Evolutionary conservation across 1,140 invertebrate genomes (phyloP).

Genomic region (Drosophila serrata): DNA sequence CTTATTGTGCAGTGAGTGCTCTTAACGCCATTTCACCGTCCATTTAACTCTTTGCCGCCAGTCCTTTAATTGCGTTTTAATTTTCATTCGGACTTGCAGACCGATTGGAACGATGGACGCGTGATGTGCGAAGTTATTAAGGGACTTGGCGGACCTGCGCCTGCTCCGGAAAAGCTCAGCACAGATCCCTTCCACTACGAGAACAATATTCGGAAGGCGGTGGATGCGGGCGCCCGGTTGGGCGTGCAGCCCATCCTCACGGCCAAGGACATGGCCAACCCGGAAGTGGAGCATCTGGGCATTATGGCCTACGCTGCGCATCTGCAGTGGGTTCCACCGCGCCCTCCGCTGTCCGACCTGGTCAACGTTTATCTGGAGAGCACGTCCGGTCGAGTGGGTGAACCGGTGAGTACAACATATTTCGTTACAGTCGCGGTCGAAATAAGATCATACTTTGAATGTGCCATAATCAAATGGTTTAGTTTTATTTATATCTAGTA

Average conservation of each 20-base stretch:
- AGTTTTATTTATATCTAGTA: background rate
- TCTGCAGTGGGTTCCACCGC: conserved; percentile 94
- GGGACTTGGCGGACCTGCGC: conserved; percentile 93
- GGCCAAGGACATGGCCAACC: conserved; percentile 97
- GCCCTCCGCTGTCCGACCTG: conserved; percentile 92
- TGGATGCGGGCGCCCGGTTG: conserved; percentile 88
- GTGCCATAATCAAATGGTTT: too few relatives aligned
- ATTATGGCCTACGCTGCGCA: conserved; percentile 97
- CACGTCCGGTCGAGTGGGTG: conserved; percentile 93
- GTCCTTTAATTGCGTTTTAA: conserved; percentile 24
- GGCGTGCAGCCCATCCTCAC: conserved; percentile 96
- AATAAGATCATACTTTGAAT: background rate
- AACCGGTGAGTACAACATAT: conserved; percentile 88
- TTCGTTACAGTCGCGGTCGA: conserved; percentile 7
- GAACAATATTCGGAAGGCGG: conserved; percentile 91
- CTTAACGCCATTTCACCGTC: background rate
- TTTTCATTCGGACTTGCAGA: conserved; percentile 87
- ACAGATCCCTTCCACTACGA: conserved; percentile 92
- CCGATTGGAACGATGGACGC: conserved; percentile 98
- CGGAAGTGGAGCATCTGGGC: conserved; percentile 97
- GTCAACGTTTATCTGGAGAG: conserved; percentile 91
- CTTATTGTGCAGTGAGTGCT: background rate
- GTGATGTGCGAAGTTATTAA: conserved; percentile 94
- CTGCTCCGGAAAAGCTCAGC: conserved; percentile 91
- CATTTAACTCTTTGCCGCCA: background rate